Evolutionary conservation across 2,888 invertebrate genomes (phyloP), one percentile per base, ranked within the genome.

Genomic region (Actias luna): DNA sequence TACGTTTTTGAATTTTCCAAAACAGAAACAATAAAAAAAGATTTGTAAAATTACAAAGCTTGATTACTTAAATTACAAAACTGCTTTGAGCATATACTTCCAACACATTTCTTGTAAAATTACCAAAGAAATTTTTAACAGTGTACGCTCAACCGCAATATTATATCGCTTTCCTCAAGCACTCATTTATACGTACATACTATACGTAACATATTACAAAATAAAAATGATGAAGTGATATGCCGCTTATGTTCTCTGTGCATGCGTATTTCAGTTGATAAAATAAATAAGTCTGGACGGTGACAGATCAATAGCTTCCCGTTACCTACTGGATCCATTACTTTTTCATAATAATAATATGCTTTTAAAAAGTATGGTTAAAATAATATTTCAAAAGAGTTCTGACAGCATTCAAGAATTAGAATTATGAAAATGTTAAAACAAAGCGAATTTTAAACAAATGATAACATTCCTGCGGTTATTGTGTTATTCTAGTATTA

Each of bases 221-320:
- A n/a, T 29, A 29, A 22, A 52, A 52, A 36, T 52, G 0, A 33
- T 36, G n/a, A 36, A 61, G 29, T 36, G 18, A 39, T 33, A 29
- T 57, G 55, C 36, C 29, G 55, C 36, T 7, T 52, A 31, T 18
- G 55, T 57, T 39, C 18, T 61, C 10, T 50, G 22, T 52, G 16
- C 39, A 18, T 57, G 10, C n/a, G 39, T 52, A 27, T 61, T 18
- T 29, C 46, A 39, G 39, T 29, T 57, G 29, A 57, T 33, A 61
- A 57, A 55, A 61, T 57, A 55, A 61, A 61, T 57, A 18, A 36
- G 18, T 55, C 36, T 36, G 55, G 39, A 29, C 18, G 27, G 18
- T 57, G 29, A 55, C 55, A 29, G 55, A 61, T 31, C 55, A 57
- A 61, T 57, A 29, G 61, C 39, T 29, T 57, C 29, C 5, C 12